Base-by-base conservation (phyloP, 2,797 vertebrate species). In the Arrhamphus sclerolepis region DNA sequence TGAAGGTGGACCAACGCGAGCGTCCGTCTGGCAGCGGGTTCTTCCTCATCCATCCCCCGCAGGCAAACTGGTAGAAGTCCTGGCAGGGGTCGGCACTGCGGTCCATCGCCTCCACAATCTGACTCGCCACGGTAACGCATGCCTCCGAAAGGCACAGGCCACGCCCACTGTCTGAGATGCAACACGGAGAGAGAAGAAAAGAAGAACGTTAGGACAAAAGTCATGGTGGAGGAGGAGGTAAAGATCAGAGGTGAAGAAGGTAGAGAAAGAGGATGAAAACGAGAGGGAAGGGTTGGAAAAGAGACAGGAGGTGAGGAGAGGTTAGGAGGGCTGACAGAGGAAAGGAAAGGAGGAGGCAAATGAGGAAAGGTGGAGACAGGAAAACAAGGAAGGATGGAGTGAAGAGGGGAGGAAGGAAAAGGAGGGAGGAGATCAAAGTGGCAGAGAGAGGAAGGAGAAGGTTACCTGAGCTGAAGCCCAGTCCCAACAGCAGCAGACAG, bases 31-130 rank as follows among this genome's bases (percentile, higher is more conserved):
- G 96, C 56, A 99, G 91, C 0, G 97, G 97, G 87, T 99, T 98
- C 64, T 95, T 95, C 73, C 92, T 94, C 78, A 97, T 95, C 97
- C 97, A 99, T 24, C 97, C 97, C 3, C 97, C 97, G 0, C 97
- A 99, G 0, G 97, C 94, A 17, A 95, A 99, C 85, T 95, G 95
- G 86, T 98, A 98, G 87, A 99, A 99, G 85, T 99, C 97, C n/a
- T 95, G 92, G 73, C 97, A 99, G 0, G 97, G 97, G 82, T 95
- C 93, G 0, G 57, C 86, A 4, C 83, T 81, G 13, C 87, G 93
- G 78, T 99, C 97, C 87, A 99, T 88, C 1, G 96, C 95, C 81
- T 97, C 97, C 70, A 95, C 90, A 51, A 98, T 97, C 87, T 96
- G 96, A 62, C 95, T 95, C 61, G 97, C 95, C 75, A 99, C 95